Base-by-base conservation (phyloP, 37 sponge, comb jelly and placozoan species). In the Ianthella basta region DNA sequence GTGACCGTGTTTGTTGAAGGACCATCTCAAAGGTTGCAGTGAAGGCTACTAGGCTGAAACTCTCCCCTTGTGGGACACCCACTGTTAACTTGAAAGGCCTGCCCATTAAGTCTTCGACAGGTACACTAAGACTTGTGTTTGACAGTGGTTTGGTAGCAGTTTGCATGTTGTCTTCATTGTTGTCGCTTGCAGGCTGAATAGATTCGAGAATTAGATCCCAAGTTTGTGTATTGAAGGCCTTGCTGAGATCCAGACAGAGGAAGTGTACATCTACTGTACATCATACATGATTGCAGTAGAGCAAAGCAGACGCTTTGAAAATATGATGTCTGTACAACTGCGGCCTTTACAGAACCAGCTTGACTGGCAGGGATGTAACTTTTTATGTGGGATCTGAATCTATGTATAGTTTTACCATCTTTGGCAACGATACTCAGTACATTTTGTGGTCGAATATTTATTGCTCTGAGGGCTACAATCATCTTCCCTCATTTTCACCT, bases 31-130 rank as follows among this genome's bases (percentile, higher is more conserved):
- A 70, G 4, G 72, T 70, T 20, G 72, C 14, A 21, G 72, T 70
- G 72, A 70, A 70, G 20, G 72, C 72, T 10, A 70, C 72, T 35
- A 35, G 72, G 37, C 72, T 70, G 37, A 70, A 70, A 33, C 72
- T 70, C 4, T 70, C 72, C 29, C 72, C 72, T 35, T 70, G 72
- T 70, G 72, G 72, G 72, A 70, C 72, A 27, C 72, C 72, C 21
- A 29, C 72, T 35, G 72, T 70, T 36, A 35, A 70, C 72, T 70
- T 70, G 37, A 70, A 70, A 19, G 36, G 33, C 37, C 20, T 20
- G 37, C 72, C 72, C 21, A 29, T 27, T 35, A 70, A 25, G 30
- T 70, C 72, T 15, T 35, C 10, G 3, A 70, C 72, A 3, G 34
- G n/a, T 29, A 70, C 72, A 32, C 36, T 36, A 4, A 70, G 72